Percentiles rank a stretch among this genome's conserved stretches.
Evolutionary conservation across 2,888 invertebrate species (phyloP).

Genomic region (Leptopilina myrica): DNA sequence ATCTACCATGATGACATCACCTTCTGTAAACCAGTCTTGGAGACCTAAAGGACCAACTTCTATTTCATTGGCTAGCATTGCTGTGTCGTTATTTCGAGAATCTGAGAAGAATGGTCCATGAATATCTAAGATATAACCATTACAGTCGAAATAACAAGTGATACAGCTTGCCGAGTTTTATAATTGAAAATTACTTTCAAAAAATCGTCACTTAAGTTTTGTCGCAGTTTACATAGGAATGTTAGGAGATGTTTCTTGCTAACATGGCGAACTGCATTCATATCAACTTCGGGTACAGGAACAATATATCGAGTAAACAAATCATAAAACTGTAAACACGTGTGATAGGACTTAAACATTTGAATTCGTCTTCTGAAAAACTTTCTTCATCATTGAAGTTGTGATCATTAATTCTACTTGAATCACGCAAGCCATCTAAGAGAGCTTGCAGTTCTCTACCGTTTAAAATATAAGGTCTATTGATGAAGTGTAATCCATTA

Average conservation of each 20-base stretch:
- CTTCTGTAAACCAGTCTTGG: slow-evolving; percentile 32
- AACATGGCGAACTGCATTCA: background rate
- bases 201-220: too few species aligned
- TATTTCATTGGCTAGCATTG: slow-evolving; percentile 28
- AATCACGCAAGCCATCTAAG: background rate
- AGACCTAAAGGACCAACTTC: background rate
- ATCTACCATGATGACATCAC: slow-evolving; percentile 20
- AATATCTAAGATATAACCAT: slow-evolving; percentile 48
- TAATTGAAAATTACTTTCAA: slow-evolving; percentile 28
- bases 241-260: slow-evolving; percentile 12
- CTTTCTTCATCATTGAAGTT: slow-evolving; percentile 20
- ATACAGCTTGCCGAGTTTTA: slow-evolving; percentile 35
- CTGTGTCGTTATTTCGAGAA: slow-evolving; percentile 43
- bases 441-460: background rate
- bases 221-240: background rate
- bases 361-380: slow-evolving; percentile 19
- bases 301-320: background rate
- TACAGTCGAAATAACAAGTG: slow-evolving; percentile 33
- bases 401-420: background rate
- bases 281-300: slow-evolving; percentile 5
- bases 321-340: slow-evolving; percentile 1
- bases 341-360: background rate
- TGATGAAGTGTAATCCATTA: background rate
- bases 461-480: background rate
- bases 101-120: slow-evolving; percentile 48